Base-by-base conservation (phyloP, 2,888 invertebrate genomes). In the Ectemnius continuus region DNA sequence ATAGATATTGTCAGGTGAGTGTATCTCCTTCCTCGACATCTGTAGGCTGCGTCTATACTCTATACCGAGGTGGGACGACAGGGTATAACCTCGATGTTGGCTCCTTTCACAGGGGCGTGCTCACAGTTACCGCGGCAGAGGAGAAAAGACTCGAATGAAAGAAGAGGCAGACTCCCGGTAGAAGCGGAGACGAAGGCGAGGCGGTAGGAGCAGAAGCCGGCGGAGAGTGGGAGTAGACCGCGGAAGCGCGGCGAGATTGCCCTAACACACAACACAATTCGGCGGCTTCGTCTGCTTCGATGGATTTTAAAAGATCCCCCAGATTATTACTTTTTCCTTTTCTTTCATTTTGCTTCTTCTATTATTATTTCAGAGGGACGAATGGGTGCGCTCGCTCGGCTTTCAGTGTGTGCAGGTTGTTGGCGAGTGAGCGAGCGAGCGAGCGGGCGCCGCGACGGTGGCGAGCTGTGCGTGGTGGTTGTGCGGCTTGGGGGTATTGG, bases 301-400 rank as follows among this genome's bases (percentile, higher is more conserved):
- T 91, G 91, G 89, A 88, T 90, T 91, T 91, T 91, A 91, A 91
- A 91, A 91, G 91, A 90, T 90, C 90, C 88, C 90, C 84, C 88
- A 90, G 91, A 91, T 91, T 91, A 91, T 91, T 91, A 90, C 91
- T 91, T 90, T 89, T 88, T 87, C 85, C 83, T 87, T 88, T 86
- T 86, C 86, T 86, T 84, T 85, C 82, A 81, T 85, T 88, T 89
- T 89, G 86, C 87, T 88, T 86, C 87, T 87, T 85, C 86, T 87
- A 87, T 90, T 89, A 89, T 90, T 87, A 87, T 90, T 86, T 84
- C 85, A 87, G 87, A 85, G 67, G 76, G 77, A 73, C 74, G 80
- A 77, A 84, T 76, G 80, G 81, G 74, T 75, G 78, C 78, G 81
- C 83, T 75, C 70, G 64, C 74, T 74, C 75, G 70, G 63, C 63